These are phyloP conservation scores for Triplophysa rosa DNA, from an alignment of 2,113 vertebrate genomes.

Conservation along the genomic window DNA sequence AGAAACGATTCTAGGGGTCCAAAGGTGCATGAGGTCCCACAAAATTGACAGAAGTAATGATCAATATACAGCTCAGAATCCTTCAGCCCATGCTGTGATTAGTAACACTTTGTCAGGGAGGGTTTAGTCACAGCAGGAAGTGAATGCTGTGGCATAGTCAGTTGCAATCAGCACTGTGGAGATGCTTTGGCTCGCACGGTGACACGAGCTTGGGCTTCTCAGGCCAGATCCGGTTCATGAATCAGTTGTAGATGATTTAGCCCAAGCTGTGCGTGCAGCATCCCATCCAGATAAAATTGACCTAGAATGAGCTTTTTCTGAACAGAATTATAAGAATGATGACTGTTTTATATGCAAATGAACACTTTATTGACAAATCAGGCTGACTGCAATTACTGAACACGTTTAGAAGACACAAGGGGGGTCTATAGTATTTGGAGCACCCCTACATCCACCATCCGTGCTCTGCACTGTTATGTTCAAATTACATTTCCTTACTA, in stretches of 20 bases:
- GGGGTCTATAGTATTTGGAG: too few species aligned
- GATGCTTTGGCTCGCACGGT: neutral
- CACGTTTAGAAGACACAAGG: too few species aligned
- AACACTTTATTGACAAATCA: neutral
- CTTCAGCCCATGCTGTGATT: neutral
- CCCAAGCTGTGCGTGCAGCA: conserved; percentile 18
- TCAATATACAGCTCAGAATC: too few species aligned
- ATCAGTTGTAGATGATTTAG: conserved; percentile 35
- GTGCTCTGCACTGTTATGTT: too few species aligned
- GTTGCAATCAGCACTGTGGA: conserved; percentile 16
- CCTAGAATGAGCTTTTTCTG: neutral
- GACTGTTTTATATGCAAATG: neutral
- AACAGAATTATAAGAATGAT: neutral
- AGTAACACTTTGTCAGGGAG: conserved; percentile 16
- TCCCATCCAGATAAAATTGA: neutral
- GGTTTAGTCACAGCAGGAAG: neutral
- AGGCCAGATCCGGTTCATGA: conserved; percentile 36
- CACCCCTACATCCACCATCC: too few species aligned
- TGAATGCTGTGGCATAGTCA: conserved; percentile 29
- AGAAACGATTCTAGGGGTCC: too few species aligned
- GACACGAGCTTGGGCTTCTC: conserved; percentile 19
- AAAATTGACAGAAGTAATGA: too few species aligned
- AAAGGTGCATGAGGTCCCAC: too few species aligned
- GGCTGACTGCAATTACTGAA: too few species aligned
- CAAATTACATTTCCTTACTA: too few species aligned